phyloP scores from a whole-genome alignment of 1,140 invertebrate genomes.

The Megathymus violae region DNA sequence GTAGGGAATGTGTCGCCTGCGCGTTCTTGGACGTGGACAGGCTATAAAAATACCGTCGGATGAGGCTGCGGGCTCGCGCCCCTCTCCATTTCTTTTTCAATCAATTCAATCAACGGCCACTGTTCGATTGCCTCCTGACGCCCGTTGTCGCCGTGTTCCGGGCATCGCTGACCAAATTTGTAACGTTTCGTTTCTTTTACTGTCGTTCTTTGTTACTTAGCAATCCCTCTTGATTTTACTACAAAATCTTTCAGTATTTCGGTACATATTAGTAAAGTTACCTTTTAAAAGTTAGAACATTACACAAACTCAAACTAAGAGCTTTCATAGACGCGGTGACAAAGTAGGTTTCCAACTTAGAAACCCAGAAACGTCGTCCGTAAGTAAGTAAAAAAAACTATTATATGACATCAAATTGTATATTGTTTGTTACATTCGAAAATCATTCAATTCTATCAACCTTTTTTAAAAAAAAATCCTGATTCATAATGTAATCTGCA shows the following conservation, averaged over 20 bases:
- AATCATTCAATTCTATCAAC: not conserved
- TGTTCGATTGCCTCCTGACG: conserved; percentile 63
- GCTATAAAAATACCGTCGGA: conserved; percentile 75
- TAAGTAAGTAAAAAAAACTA: too few species aligned
- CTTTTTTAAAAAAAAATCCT: too few species aligned
- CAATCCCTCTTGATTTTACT: conserved; percentile 3
- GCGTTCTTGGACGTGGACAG: conserved; percentile 71
- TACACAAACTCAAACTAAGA: too few species aligned
- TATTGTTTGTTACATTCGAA: not conserved
- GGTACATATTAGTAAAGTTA: too few species aligned
- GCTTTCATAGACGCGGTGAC: too few species aligned
- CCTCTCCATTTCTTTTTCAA: conserved; percentile 75
- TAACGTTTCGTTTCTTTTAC: conserved; percentile 23
- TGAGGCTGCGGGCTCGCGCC: conserved; percentile 44
- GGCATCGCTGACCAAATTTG: conserved; percentile 29
- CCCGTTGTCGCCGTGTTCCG: conserved; percentile 42
- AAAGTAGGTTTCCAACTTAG: too few species aligned
- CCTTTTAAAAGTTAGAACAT: too few species aligned
- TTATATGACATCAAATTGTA: too few species aligned
- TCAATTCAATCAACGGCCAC: conserved; percentile 73
- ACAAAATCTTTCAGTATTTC: not conserved
- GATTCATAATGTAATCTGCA: not conserved
- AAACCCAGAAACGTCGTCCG: too few species aligned
- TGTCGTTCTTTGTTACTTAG: conserved; percentile 24
- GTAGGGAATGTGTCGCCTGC: conserved; percentile 76